Percentiles rank a stretch among this genome's conserved stretches.
Evolutionary conservation across 2,113 vertebrate genomes (phyloP).

Genomic region (Ascaphus truei): DNA sequence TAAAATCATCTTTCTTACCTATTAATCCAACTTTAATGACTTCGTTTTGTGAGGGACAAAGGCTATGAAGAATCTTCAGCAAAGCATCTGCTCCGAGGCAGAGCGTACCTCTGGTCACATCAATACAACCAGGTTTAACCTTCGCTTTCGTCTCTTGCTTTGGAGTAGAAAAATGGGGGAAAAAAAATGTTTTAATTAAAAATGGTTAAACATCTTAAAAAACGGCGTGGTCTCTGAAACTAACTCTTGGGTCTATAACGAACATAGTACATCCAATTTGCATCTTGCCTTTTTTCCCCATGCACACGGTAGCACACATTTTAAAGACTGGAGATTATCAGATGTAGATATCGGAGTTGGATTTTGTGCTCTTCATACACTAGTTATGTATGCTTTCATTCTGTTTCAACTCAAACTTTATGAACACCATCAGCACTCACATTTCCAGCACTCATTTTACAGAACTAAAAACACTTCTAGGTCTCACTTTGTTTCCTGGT

Average conservation of each 20-base stretch:
- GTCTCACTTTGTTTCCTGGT: too few relatives aligned
- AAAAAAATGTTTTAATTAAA: too few relatives aligned
- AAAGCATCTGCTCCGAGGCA: constrained; percentile 69
- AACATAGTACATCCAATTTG: too few relatives aligned
- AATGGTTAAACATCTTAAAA: too few relatives aligned
- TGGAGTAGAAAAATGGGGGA: neutral
- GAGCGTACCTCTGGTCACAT: constrained; percentile 52
- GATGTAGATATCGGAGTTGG: constrained; percentile 51
- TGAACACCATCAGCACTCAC: neutral
- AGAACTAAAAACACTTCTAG: neutral
- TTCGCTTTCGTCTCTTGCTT: constrained; percentile 62
- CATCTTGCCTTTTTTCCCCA: too few relatives aligned
- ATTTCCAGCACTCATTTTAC: neutral
- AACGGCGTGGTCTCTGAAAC: too few relatives aligned
- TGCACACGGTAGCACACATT: too few relatives aligned
- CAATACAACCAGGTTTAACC: constrained; percentile 44
- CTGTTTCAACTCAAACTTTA: constrained; percentile 18
- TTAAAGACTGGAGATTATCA: too few relatives aligned
- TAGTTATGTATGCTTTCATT: constrained; percentile 35
- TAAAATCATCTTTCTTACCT: constrained; percentile 63
- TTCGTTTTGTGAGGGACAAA: constrained; percentile 46
- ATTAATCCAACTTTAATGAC: constrained; percentile 80
- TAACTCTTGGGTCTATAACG: too few relatives aligned
- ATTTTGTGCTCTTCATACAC: constrained; percentile 49
- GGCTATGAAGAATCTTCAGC: constrained; percentile 63